phyloP scores from a whole-genome alignment of 2,113 vertebrate genomes.

The Nestor notabilis region DNA sequence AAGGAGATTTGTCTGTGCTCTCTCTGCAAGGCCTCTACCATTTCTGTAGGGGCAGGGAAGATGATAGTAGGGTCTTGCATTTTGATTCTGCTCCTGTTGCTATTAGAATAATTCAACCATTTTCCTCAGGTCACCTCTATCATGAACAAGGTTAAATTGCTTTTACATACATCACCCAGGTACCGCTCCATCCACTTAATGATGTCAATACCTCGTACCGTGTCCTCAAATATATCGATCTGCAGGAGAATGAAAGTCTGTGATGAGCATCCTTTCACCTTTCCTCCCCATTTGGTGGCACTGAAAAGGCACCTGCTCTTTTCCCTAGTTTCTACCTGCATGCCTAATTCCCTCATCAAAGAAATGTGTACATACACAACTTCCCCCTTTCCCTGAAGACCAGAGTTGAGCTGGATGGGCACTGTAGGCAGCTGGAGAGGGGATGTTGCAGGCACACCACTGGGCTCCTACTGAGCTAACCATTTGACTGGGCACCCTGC shows the following conservation, averaged over 20 bases:
- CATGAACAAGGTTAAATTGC: constrained; percentile 28
- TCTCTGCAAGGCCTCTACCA: not conserved
- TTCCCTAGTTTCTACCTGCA: not conserved
- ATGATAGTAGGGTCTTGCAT: not conserved
- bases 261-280: not conserved
- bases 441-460: not conserved
- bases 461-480: not conserved
- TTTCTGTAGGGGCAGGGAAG: not conserved
- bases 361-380: rapidly evolving
- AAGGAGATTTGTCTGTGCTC: not conserved
- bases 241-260: constrained; percentile 42
- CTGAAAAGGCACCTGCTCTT: not conserved
- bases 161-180: constrained; percentile 89
- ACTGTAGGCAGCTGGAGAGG: not conserved
- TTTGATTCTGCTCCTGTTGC: constrained; percentile 8
- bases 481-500: not conserved
- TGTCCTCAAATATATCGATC: constrained; percentile 94
- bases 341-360: not conserved
- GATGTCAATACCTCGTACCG: constrained; percentile 87
- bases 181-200: constrained; percentile 95
- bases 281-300: not conserved
- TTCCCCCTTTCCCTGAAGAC: not conserved
- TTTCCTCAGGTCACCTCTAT: not conserved
- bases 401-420: rapidly evolving
- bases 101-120: not conserved